These are phyloP conservation scores for Pyrrhosoma nymphula DNA, from an alignment of 2,888 invertebrate genomes.

Conservation along the genomic window DNA sequence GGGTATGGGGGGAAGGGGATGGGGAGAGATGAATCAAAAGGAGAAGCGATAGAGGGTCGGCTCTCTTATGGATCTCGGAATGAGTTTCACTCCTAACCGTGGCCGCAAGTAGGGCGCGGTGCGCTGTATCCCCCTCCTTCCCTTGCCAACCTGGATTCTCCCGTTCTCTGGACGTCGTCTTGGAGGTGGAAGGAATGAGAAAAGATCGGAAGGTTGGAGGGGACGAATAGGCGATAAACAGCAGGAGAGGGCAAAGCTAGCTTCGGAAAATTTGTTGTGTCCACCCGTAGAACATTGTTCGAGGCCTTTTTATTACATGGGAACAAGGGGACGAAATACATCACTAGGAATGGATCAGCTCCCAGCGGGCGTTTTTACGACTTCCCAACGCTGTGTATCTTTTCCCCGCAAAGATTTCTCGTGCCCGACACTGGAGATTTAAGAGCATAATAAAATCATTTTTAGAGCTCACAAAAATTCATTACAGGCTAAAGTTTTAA, in stretches of 20 bases:
- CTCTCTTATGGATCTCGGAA: neutral
- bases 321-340: too few relatives aligned
- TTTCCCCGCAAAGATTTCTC: too few relatives aligned
- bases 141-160: neutral
- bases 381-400: too few relatives aligned
- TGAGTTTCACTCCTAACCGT: neutral
- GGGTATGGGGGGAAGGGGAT: neutral
- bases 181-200: neutral
- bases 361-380: too few relatives aligned
- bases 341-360: too few relatives aligned
- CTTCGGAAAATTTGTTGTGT: neutral
- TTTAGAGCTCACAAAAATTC: too few relatives aligned
- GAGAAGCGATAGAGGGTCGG: neutral
- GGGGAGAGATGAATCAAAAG: neutral
- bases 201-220: too few relatives aligned
- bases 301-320: too few relatives aligned
- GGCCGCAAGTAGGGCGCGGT: neutral
- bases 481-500: too few relatives aligned
- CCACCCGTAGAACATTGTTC: too few relatives aligned
- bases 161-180: neutral
- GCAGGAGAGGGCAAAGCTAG: neutral
- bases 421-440: too few relatives aligned
- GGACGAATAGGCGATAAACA: neutral
- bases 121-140: neutral
- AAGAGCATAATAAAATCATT: too few relatives aligned